These are phyloP conservation scores for Trogon surrucura DNA, from an alignment of 2,113 vertebrate species.

Conservation along the genomic window DNA sequence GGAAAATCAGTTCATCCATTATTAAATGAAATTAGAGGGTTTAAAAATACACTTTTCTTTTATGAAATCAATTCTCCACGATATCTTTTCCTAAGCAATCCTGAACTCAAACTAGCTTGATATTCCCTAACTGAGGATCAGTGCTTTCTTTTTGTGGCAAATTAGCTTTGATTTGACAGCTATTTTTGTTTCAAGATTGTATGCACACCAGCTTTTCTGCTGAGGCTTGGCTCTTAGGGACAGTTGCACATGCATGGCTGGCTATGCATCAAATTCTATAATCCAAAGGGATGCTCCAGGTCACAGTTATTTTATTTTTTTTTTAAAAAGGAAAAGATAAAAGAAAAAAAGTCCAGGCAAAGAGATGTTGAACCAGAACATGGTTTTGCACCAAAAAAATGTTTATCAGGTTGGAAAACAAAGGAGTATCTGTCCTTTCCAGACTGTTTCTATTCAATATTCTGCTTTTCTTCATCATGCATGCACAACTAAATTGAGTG, in stretches of 20 bases:
- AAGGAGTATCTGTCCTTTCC: neutral
- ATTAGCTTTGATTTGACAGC: constrained; percentile 57
- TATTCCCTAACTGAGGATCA: neutral
- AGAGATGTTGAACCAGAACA: neutral
- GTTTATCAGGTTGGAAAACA: neutral
- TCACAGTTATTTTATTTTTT: neutral
- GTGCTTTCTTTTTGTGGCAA: constrained; percentile 19
- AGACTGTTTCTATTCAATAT: neutral
- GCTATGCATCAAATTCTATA: constrained; percentile 51
- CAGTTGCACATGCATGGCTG: constrained; percentile 52
- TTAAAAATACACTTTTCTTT: neutral
- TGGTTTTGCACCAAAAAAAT: neutral
- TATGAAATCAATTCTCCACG: neutral
- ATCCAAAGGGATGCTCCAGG: constrained; percentile 37
- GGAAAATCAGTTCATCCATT: neutral
- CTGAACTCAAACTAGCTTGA: neutral
- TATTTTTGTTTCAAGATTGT: constrained; percentile 52
- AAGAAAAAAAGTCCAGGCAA: neutral
- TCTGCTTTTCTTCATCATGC: neutral
- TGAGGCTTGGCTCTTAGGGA: constrained; percentile 54
- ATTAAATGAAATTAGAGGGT: neutral
- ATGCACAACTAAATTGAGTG: neutral
- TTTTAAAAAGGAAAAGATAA: neutral
- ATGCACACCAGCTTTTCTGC: constrained; percentile 34
- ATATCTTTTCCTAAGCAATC: neutral